A percentile compares a stretch with the other conserved stretches of the same genome.
Conservation (phyloP, 2,888 invertebrate genomes). For the Chymomyza caudatula region DNA sequence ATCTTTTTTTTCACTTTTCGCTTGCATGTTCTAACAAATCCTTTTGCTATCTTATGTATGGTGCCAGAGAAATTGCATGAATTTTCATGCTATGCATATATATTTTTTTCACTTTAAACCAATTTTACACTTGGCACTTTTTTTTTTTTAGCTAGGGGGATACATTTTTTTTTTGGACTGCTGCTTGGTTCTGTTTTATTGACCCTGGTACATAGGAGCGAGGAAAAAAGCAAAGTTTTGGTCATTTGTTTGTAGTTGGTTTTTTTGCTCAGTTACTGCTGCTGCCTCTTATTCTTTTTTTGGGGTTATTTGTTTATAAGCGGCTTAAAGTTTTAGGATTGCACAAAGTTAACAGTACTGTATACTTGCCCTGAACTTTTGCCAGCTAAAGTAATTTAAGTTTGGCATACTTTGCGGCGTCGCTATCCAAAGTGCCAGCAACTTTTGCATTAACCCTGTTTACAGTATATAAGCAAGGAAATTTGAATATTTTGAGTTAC, state of each 20-base stretch:
- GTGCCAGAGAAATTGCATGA: constrained; percentile 19
- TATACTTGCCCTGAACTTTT: constrained; percentile 32
- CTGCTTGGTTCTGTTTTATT: constrained; percentile 35
- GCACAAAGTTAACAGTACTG: constrained; percentile 49
- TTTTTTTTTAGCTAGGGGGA: constrained; percentile 1
- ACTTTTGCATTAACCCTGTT: not conserved
- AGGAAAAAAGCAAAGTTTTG: constrained; percentile 6
- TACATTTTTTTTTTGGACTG: not conserved
- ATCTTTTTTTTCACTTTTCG: constrained; percentile 15
- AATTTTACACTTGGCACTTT: constrained; percentile 11
- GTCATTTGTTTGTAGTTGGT: constrained; percentile 11
- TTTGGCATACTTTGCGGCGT: constrained; percentile 29
- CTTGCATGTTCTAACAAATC: constrained; percentile 31
- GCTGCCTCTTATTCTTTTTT: constrained; percentile 13
- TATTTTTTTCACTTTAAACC: constrained; percentile 9
- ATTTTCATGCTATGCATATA: constrained; percentile 32
- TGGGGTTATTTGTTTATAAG: constrained; percentile 29
- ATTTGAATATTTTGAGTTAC: constrained; percentile 39
- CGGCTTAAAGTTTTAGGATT: constrained; percentile 49
- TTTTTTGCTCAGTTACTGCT: constrained; percentile 17
- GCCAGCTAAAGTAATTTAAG: constrained; percentile 59
- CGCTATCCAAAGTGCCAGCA: not conserved
- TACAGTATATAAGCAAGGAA: not conserved
- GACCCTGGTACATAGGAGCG: constrained; percentile 10
- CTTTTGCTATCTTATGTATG: constrained; percentile 19